A percentile compares a stretch with the other conserved stretches of the same genome.
phyloP scores from a whole-genome alignment of 1,140 invertebrate species.

The Belonocnema kinseyi region DNA sequence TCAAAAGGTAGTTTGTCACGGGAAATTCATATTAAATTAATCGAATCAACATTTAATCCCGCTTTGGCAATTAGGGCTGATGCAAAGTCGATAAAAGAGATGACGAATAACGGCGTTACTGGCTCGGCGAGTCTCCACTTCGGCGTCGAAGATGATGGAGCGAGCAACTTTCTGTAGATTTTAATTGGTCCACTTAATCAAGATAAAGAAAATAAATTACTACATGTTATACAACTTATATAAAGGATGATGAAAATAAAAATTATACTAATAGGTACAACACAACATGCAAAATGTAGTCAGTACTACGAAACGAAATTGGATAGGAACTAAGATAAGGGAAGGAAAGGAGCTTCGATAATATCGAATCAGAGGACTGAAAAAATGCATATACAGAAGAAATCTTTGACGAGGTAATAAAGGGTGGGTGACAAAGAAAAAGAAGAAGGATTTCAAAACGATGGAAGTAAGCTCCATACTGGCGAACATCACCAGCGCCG shows the following conservation, averaged over 20 bases:
- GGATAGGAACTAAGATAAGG: background rate
- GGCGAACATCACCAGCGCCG: conserved; percentile 53
- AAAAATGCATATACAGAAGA: conserved; percentile 8
- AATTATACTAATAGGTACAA: background rate
- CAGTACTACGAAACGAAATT: background rate
- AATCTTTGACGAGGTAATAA: background rate
- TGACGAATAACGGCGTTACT: conserved; percentile 2
- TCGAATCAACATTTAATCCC: background rate
- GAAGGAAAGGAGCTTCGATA: background rate
- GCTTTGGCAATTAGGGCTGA: conserved; percentile 2
- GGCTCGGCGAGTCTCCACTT: conserved; percentile 1
- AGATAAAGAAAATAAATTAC: background rate
- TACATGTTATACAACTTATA: background rate
- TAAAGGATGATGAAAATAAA: background rate
- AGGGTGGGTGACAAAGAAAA: conserved; percentile 39
- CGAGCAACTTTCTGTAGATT: background rate
- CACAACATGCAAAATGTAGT: conserved; percentile 16
- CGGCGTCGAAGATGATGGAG: background rate
- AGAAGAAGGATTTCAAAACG: conserved; percentile 40
- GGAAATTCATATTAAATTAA: conserved; percentile 6
- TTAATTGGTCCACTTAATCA: background rate
- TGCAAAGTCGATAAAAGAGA: background rate
- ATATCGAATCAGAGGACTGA: background rate
- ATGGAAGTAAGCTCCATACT: conserved; percentile 56
- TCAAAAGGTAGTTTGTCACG: background rate